These are phyloP conservation scores for Andrena fulva DNA, from an alignment of 2,888 invertebrate genomes.

Conservation along the genomic window DNA sequence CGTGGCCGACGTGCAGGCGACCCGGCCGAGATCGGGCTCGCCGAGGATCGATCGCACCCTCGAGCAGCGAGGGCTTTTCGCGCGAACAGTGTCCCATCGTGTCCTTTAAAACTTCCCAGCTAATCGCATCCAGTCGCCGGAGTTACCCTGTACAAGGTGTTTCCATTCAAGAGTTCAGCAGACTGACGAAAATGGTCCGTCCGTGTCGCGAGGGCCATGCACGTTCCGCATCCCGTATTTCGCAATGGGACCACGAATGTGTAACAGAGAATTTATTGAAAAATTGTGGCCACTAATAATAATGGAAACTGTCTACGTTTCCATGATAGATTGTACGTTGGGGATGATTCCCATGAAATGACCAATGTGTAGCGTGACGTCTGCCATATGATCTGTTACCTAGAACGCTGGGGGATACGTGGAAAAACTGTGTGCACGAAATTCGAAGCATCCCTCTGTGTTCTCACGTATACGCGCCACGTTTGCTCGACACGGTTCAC, in stretches of 20 bases:
- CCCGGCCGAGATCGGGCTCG: background rate
- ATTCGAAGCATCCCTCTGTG: background rate
- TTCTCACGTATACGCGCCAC: background rate
- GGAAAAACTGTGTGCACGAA: background rate
- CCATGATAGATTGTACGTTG: background rate
- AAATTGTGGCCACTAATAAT: too few species aligned
- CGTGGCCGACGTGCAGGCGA: background rate
- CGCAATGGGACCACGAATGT: too few species aligned
- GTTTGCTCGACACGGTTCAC: slow-evolving; percentile 24
- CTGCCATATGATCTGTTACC: background rate
- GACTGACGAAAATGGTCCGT: too few species aligned
- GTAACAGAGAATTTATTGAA: too few species aligned
- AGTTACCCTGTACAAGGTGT: too few species aligned
- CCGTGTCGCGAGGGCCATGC: too few species aligned
- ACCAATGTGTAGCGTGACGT: background rate
- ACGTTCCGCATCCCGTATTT: too few species aligned
- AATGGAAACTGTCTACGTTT: background rate
- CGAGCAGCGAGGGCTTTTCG: background rate
- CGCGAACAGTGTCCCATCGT: background rate
- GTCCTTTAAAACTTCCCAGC: too few species aligned
- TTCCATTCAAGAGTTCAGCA: too few species aligned
- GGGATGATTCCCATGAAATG: background rate
- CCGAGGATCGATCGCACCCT: background rate
- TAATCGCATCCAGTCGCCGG: too few species aligned
- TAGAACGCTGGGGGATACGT: background rate